Evolutionary conservation across 2,888 invertebrate genomes (phyloP).

Genomic region (Siphlonurus alternatus): DNA sequence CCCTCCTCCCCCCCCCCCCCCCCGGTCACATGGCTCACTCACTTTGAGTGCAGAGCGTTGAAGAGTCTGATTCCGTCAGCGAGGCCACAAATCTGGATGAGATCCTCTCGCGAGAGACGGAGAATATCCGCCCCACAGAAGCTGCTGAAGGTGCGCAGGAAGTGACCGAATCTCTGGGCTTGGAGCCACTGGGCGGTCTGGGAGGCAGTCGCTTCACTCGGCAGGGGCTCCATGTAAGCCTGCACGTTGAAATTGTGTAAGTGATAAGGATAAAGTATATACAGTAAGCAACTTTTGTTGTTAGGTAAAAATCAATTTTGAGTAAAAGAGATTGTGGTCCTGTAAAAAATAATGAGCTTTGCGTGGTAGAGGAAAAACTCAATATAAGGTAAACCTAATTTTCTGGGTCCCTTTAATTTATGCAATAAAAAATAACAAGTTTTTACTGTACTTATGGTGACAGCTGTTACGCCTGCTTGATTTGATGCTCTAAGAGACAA

Average conservation of each 20-base stretch:
- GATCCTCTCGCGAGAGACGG: slow-evolving; percentile 74
- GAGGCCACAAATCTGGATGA: slow-evolving; percentile 86
- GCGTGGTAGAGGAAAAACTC: too few species aligned
- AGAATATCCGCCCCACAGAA: slow-evolving; percentile 82
- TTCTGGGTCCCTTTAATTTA: too few species aligned
- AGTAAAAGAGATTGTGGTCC: too few species aligned
- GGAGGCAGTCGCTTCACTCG: slow-evolving; percentile 46
- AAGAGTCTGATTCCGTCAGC: slow-evolving; percentile 87
- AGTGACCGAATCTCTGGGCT: slow-evolving; percentile 57
- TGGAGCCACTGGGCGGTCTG: slow-evolving; percentile 70
- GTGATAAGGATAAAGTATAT: not conserved
- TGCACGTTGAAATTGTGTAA: slow-evolving; percentile 12
- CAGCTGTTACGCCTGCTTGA: too few species aligned
- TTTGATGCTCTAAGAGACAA: too few species aligned
- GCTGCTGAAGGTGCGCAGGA: slow-evolving; percentile 58
- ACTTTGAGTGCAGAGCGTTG: slow-evolving; percentile 77
- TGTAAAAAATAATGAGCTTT: too few species aligned
- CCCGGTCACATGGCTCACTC: too few species aligned
- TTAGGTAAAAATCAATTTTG: too few species aligned
- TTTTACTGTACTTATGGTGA: too few species aligned
- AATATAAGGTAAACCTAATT: too few species aligned
- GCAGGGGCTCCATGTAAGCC: slow-evolving; percentile 28
- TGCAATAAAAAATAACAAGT: too few species aligned
- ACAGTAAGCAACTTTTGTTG: not conserved
- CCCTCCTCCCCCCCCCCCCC: too few species aligned